These are phyloP conservation scores for Myripristis murdjan DNA, from an alignment of 2,797 vertebrate species.

Conservation along the genomic window DNA sequence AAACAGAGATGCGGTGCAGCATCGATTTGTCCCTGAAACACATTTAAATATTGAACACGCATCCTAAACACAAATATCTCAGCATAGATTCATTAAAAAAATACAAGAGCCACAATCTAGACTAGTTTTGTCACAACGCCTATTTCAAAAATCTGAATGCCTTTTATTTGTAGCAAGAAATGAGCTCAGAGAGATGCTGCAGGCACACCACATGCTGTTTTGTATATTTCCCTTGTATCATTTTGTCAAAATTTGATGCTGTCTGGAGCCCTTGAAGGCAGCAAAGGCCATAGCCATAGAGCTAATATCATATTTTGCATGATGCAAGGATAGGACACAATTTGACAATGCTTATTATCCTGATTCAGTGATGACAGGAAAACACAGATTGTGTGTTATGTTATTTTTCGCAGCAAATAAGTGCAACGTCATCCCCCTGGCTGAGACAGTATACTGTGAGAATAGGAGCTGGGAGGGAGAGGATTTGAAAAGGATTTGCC, in stretches of 20 bases:
- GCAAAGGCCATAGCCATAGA: not conserved
- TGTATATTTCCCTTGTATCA: too few species aligned
- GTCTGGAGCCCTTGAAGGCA: too few species aligned
- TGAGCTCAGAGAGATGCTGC: too few species aligned
- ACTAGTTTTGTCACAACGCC: not conserved
- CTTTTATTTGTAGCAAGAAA: too few species aligned
- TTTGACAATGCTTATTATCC: not conserved
- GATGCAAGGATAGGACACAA: not conserved
- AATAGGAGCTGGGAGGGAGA: constrained; percentile 10
- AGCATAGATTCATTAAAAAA: not conserved
- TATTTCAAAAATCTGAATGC: not conserved
- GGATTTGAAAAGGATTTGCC: constrained; percentile 67
- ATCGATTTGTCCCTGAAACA: not conserved
- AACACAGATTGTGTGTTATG: not conserved
- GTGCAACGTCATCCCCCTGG: constrained; percentile 22
- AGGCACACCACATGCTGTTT: too few species aligned
- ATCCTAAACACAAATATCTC: not conserved
- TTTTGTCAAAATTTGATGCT: too few species aligned
- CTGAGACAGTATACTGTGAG: constrained; percentile 22
- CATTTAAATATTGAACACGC: not conserved
- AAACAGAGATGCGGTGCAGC: not conserved
- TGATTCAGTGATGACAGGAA: constrained; percentile 2
- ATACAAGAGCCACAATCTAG: not conserved
- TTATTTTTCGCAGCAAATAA: constrained; percentile 31
- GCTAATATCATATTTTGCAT: not conserved